Percentiles rank a stretch among this genome's conserved stretches.
Conservation (phyloP, 2,113 vertebrate genomes). For the Neopipo cinnamomea region DNA sequence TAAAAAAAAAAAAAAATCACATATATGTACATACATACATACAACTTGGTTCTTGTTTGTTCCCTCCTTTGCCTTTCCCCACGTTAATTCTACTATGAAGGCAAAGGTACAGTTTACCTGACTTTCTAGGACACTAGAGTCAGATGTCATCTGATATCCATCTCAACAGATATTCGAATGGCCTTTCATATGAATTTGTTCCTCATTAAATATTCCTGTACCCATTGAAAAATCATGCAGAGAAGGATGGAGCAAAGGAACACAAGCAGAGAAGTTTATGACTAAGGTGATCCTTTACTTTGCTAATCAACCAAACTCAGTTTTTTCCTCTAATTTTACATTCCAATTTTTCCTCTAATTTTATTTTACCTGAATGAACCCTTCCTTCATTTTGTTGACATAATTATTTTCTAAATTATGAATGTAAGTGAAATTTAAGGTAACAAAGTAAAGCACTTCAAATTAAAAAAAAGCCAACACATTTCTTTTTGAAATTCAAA, state of each 20-base stretch:
- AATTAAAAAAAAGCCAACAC: constrained; percentile 17
- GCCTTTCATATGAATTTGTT: not conserved
- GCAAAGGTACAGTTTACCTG: not conserved
- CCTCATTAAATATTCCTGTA: not conserved
- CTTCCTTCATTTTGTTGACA: not conserved
- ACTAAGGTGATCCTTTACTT: not conserved
- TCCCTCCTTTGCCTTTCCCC: not conserved
- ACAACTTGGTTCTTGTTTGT: not conserved
- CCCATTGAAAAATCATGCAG: not conserved
- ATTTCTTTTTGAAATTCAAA: constrained; percentile 26
- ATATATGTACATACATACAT: too few species aligned
- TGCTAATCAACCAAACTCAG: not conserved
- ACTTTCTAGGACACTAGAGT: not conserved
- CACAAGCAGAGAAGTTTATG: not conserved
- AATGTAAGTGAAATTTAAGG: not conserved
- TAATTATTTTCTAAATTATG: not conserved
- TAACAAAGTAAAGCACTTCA: constrained; percentile 33
- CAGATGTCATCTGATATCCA: not conserved
- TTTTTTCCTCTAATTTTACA: not conserved
- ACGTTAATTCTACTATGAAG: not conserved
- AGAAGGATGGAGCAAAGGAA: not conserved
- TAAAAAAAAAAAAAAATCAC: not conserved
- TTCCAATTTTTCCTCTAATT: not conserved
- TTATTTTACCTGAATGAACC: not conserved
- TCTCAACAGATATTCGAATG: not conserved